phyloP scores from a whole-genome alignment of 2,888 invertebrate genomes.

The Papilio gigon region DNA sequence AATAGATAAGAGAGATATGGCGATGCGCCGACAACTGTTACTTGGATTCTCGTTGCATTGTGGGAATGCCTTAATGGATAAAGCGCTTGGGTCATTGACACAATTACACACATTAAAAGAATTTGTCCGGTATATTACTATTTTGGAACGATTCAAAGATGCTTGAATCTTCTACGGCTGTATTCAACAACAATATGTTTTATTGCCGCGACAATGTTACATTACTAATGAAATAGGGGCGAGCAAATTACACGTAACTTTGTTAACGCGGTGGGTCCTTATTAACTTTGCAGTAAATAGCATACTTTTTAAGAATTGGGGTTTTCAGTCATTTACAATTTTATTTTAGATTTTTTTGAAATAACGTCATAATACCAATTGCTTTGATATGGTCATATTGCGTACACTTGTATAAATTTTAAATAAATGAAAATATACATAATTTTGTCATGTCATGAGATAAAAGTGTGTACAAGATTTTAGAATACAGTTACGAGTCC shows the following conservation, averaged over 20 bases:
- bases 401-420: no score
- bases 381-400: no score
- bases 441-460: no score
- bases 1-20: slow-evolving; percentile 51
- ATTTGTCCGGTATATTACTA: slow-evolving; percentile 60
- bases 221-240: slow-evolving; percentile 34
- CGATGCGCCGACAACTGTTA: slow-evolving; percentile 42
- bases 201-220: slow-evolving; percentile 28
- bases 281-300: neutral
- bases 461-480: neutral
- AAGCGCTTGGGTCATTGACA: slow-evolving; percentile 70
- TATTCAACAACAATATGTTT: slow-evolving; percentile 23
- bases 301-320: neutral
- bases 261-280: slow-evolving; percentile 28
- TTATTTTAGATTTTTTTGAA: neutral
- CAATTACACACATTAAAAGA: slow-evolving; percentile 69
- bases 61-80: slow-evolving; percentile 63
- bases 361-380: neutral
- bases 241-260: slow-evolving; percentile 33
- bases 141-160: slow-evolving; percentile 53
- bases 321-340: neutral
- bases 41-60: slow-evolving; percentile 50
- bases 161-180: slow-evolving; percentile 41
- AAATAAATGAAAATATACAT: no score
- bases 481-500: neutral